A percentile compares a stretch with the other conserved stretches of the same genome.
These are phyloP conservation scores for Scaeva pyrastri DNA, from an alignment of 2,888 invertebrate species.

Conservation along the genomic window DNA sequence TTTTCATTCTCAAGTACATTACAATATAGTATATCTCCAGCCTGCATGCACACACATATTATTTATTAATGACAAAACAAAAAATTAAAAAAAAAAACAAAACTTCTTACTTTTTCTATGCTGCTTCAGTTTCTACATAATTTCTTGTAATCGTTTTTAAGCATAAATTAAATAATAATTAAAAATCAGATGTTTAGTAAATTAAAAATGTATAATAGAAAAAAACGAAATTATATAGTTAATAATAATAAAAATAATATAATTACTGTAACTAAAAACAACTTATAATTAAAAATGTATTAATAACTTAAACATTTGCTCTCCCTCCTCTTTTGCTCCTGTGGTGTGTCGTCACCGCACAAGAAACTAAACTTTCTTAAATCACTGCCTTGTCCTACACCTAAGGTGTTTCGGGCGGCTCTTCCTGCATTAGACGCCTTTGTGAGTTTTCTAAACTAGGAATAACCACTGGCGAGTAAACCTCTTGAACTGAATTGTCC, in stretches of 20 bases:
- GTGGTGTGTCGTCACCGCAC: conserved; percentile 7
- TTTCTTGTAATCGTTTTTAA: conserved; percentile 20
- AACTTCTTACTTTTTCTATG: conserved; percentile 4
- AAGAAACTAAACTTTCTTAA: conserved; percentile 35
- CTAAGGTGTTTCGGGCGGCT: conserved; percentile 84
- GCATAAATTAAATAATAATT: conserved; percentile 67
- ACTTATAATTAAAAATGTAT: conserved; percentile 74
- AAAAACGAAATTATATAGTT: conserved; percentile 64
- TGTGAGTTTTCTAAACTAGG: conserved; percentile 80
- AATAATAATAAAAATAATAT: conserved; percentile 71
- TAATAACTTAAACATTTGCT: conserved; percentile 76
- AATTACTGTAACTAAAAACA: conserved; percentile 75
- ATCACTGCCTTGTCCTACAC: not conserved
- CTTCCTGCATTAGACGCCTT: conserved; percentile 82
- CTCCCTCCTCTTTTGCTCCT: conserved; percentile 20
- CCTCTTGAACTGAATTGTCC: conserved; percentile 83
- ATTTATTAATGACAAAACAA: conserved; percentile 8
- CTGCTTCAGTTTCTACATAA: conserved; percentile 31
- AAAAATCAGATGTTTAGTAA: conserved; percentile 52
- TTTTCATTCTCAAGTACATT: conserved; percentile 63
- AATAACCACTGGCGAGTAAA: conserved; percentile 80
- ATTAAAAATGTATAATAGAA: conserved; percentile 42
- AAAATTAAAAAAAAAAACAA: conserved; percentile 37
- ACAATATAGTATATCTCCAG: conserved; percentile 42
- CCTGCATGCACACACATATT: conserved; percentile 62